Evolutionary conservation across 1,140 invertebrate genomes (phyloP), one percentile per base, ranked within the genome.

Genomic region (Apocrypta bakeri): DNA sequence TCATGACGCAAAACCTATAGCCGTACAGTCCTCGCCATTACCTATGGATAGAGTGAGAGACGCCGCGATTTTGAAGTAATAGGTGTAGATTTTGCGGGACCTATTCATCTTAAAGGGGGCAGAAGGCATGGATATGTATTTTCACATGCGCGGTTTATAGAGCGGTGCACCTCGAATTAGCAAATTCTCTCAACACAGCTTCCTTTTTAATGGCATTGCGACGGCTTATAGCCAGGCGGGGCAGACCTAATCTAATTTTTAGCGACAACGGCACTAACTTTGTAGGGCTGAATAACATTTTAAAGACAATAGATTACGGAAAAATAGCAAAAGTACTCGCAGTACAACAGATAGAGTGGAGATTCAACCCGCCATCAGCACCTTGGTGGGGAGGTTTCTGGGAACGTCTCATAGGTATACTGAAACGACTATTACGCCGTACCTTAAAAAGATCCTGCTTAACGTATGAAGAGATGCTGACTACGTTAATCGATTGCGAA

Each of bases 231-330:
- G 82, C 73, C 0, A 64, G 85, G 0, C 76, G 87, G 84, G 88
- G 89, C 40, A 80, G 88, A 79, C 90, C 89, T 1, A 68, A 56
- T 1, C 85, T 85, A 1, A 88, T 93, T 14, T 92, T 88, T 68
- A 90, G 86, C 63, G 90, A 93, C 79, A 92, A 92, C 74, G 91
- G 87, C 0, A 89, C 86, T 7, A 90, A 90, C 84, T 91, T 92
- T 73, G 84, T 84, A 17, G 87, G 87, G 12, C 64, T 83, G 0
- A 64, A 77, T 14, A 91, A 89, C 75, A 63, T 79, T 42, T 86
- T 90, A 7, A 79, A 73, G 68, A 74, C 73, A 37, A 24, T 90
- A n/a, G 83, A 91, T 84, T 90, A 42, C 11, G 40, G 1, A 12
- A 42, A 42, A 12, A 42, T 42, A 7, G 40, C 40, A 12, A 42